Conservation (phyloP, 2,888 invertebrate genomes). For the Monochamus alternatus region DNA sequence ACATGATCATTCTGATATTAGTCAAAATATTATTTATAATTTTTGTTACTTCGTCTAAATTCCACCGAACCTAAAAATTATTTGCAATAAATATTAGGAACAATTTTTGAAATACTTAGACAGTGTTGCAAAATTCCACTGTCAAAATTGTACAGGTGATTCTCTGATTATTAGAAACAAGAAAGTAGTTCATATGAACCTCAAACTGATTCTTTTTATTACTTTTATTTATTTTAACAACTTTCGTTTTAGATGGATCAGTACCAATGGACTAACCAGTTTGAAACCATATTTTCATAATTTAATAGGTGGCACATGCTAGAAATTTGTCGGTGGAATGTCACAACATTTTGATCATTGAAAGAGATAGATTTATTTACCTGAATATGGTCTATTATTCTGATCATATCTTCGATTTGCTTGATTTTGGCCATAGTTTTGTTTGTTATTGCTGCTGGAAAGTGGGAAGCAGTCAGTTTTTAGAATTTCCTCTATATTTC, state of each 20-base stretch:
- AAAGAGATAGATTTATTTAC: slow-evolving; percentile 39
- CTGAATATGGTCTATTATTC: slow-evolving; percentile 48
- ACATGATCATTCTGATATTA: slow-evolving; percentile 6
- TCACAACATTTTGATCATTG: not conserved
- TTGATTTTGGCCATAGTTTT: slow-evolving; percentile 37
- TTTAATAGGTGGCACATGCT: no score
- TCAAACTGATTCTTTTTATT: no score
- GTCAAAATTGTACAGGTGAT: no score
- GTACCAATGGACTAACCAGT: no score
- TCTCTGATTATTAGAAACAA: no score
- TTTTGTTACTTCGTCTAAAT: slow-evolving; percentile 53
- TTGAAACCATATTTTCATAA: no score
- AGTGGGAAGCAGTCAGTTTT: slow-evolving; percentile 86
- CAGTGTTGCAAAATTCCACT: no score
- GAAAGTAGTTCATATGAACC: no score
- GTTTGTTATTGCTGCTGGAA: slow-evolving; percentile 54
- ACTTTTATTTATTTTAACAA: no score
- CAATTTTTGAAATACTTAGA: not conserved
- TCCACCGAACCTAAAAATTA: slow-evolving; percentile 54
- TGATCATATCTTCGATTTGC: slow-evolving; percentile 45
- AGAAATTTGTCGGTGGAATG: not conserved
- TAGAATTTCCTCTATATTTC: slow-evolving; percentile 91
- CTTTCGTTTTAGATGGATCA: no score
- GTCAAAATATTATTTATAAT: slow-evolving; percentile 38
- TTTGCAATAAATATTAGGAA: not conserved